A percentile compares a stretch with the other conserved stretches of the same genome.
Conservation (phyloP, 2,888 invertebrate species). For the Drosophila atroscutellata region DNA sequence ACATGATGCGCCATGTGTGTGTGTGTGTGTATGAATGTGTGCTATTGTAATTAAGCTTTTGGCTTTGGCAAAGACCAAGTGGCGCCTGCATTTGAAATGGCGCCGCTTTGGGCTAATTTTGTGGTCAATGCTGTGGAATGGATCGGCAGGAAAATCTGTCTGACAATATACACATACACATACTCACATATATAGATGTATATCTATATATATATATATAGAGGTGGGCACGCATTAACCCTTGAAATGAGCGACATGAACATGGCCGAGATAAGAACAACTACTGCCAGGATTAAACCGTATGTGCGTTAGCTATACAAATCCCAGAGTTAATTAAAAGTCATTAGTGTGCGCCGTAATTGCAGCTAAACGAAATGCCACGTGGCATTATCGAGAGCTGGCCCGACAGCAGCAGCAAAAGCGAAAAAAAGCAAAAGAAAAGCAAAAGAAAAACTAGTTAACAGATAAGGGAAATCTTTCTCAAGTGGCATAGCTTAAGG, state of each 20-base stretch:
- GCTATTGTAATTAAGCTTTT: slow-evolving; percentile 71
- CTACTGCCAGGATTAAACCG: slow-evolving; percentile 18
- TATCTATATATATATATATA: neutral
- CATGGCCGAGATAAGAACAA: slow-evolving; percentile 44
- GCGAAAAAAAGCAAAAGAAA: neutral
- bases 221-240: slow-evolving; percentile 37
- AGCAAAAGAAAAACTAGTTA: neutral
- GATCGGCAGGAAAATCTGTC: slow-evolving; percentile 45
- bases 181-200: slow-evolving; percentile 6
- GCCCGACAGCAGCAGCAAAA: neutral
- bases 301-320: slow-evolving; percentile 62
- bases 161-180: slow-evolving; percentile 23
- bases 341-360: slow-evolving; percentile 72
- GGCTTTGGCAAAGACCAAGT: slow-evolving; percentile 47
- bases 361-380: slow-evolving; percentile 58
- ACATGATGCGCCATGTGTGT: neutral
- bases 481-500: neutral
- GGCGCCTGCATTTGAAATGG: slow-evolving; percentile 60
- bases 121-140: slow-evolving; percentile 69
- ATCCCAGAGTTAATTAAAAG: slow-evolving; percentile 77
- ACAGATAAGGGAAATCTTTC: neutral
- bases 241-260: slow-evolving; percentile 11
- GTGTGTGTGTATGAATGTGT: slow-evolving; percentile 14
- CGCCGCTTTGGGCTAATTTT: slow-evolving; percentile 68
- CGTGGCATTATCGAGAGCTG: slow-evolving; percentile 20